Evolutionary conservation across 1,140 invertebrate genomes (phyloP), one percentile per base, ranked within the genome.

Genomic region (Danaus plexippus): DNA sequence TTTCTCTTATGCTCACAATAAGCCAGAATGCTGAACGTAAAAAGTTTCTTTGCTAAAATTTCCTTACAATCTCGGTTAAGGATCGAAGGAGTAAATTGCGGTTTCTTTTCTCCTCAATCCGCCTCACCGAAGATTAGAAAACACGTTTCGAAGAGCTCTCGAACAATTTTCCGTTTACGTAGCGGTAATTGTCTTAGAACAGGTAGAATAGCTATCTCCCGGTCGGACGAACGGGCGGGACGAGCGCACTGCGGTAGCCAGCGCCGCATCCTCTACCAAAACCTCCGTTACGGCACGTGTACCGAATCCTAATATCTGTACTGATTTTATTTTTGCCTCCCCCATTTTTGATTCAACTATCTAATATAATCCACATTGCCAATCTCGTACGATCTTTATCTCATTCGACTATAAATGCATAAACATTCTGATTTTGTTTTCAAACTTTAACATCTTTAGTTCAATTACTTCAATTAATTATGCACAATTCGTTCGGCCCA

Each of bases 301-400:
- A 65, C 81, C 65, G 83, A 81, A 80, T 85, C 69, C 71, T 63
- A 77, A 86, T 80, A 77, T 62, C 69, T 80, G 78, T 79, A 85
- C 81, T 80, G 81, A 83, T 86, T 84, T 84, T 84, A 82, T 84
- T 82, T 84, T 75, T 77, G 58, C 75, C 71, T 82, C 69, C 73
- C 71, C 72, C 71, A 71, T 70, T 75, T 71, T 77, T 76, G 77
- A 85, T 85, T 80, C 77, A 67, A 73, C 78, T 80, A 76, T 81
- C 69, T 77, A 82, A 85, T 81, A 83, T 76, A 52, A 51, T 50
- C 52, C 22, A 32, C 22, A 6, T 54, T 52, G 55, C 47, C 41
- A 42, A 47, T 48, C 54, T 42, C 43, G 12, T 51, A 54, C 57
- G 54, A 59, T 56, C 57, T 56, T 52, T 50, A 46, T 46, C 46